Base-by-base conservation (phyloP, 1,140 invertebrate species). In the Drosophila pallidifrons region DNA sequence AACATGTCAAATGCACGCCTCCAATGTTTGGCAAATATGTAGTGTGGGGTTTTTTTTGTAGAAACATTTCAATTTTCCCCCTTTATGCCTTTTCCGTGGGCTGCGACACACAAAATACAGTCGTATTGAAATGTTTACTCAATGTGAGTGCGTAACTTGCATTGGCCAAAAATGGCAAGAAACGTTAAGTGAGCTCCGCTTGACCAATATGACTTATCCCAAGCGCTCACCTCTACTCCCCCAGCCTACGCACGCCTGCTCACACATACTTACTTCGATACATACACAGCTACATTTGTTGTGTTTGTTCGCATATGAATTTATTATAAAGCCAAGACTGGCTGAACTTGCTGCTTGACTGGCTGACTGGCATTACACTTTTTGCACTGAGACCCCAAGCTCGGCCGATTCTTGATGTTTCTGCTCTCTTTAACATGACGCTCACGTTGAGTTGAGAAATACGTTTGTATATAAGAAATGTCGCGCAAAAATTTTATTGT, bases 121-220 rank as follows among this genome's bases (percentile, higher is more conserved):
- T 30, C 15, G 13, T 46, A 54, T 20, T 51, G 45, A 59, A 59
- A 45, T 59, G 57, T n/a, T 59, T 59, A 79, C 80, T 79, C 59
- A 30, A 81, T 45, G 51, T 61, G 54, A 87, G 64, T 77, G 80
- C 83, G 77, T 83, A 78, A 75, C 85, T 70, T 89, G 81, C 85
- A 83, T 67, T 79, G 43, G 80, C 85, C 83, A 83, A 81, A 88
- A 89, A 83, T 78, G 83, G 83, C 77, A 45, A 78, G 63, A 70
- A 71, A 76, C 25, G 59, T 70, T 71, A 41, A 28, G 46, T 10
- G 66, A 61, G 66, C 51, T 60, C 57, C 35, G 41, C 58, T 74
- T 60, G 72, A 61, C 72, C 57, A 43, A 35, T 58, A 51, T 8
- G 46, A 38, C 41, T 67, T 47, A 35, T 20, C n/a, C n/a, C 5